phyloP scores from a whole-genome alignment of 2,797 vertebrate species.

The Malacoctenus gilli region DNA sequence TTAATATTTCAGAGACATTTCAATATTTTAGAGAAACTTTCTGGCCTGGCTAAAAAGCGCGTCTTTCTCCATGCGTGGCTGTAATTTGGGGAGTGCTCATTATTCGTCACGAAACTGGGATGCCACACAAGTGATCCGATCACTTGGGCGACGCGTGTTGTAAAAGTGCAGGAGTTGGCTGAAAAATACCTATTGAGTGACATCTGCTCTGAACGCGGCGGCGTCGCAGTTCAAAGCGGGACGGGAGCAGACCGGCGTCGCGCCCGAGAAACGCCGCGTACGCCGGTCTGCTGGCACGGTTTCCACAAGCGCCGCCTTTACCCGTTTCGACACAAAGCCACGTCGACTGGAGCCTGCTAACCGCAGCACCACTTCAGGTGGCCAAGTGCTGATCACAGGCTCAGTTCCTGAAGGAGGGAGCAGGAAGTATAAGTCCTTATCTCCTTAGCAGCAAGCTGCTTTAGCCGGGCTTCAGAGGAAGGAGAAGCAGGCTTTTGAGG shows the following conservation, averaged over 20 bases:
- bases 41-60: too few species aligned
- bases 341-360: slow-evolving; percentile 8
- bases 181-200: not conserved
- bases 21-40: too few species aligned
- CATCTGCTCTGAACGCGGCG: not conserved
- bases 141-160: too few species aligned
- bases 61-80: too few species aligned
- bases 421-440: slow-evolving; percentile 57
- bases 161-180: not conserved
- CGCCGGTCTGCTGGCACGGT: not conserved
- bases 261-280: not conserved
- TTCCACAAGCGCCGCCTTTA: slow-evolving; percentile 14
- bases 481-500: slow-evolving; percentile 47
- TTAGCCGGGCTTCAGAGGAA: slow-evolving; percentile 49
- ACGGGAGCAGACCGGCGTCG: not conserved
- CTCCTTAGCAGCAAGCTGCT: slow-evolving; percentile 64
- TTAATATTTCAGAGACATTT: too few species aligned
- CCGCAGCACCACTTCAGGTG: slow-evolving; percentile 30
- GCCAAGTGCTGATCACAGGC: slow-evolving; percentile 53
- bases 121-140: not conserved
- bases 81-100: too few species aligned
- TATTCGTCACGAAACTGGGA: too few species aligned
- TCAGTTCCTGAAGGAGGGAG: slow-evolving; percentile 32
- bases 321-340: slow-evolving; percentile 13
- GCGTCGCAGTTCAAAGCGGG: not conserved